Conservation (phyloP, 2,888 invertebrate genomes). For the Drosophila peninsularis region DNA sequence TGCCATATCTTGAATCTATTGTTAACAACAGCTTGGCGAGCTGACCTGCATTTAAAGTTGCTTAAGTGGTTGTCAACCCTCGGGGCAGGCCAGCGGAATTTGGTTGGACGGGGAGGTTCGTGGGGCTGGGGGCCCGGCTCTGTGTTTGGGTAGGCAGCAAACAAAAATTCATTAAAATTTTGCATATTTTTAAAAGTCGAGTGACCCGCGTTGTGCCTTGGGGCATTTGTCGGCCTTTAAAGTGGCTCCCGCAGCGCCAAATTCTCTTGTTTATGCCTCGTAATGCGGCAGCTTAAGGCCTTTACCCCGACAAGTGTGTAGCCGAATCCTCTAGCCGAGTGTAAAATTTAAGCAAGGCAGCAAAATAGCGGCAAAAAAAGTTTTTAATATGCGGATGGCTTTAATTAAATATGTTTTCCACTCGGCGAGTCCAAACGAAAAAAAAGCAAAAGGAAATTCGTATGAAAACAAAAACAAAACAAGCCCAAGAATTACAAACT, state of each 20-base stretch:
- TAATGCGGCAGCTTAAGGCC: slow-evolving; percentile 79
- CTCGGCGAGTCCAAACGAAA: slow-evolving; percentile 63
- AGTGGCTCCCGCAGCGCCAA: slow-evolving; percentile 35
- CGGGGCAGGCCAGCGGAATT: slow-evolving; percentile 34
- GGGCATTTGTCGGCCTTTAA: slow-evolving; percentile 53
- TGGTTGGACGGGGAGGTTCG: background rate
- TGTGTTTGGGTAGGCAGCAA: slow-evolving; percentile 34
- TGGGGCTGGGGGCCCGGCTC: too few relatives aligned
- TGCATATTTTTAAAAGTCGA: slow-evolving; percentile 79
- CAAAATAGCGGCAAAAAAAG: slow-evolving; percentile 48
- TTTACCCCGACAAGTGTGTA: slow-evolving; percentile 53
- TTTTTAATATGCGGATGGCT: slow-evolving; percentile 81
- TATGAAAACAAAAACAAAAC: slow-evolving; percentile 22
- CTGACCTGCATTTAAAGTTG: slow-evolving; percentile 76
- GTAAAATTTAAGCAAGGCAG: slow-evolving; percentile 65
- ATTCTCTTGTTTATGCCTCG: slow-evolving; percentile 68
- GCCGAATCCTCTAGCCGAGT: slow-evolving; percentile 60
- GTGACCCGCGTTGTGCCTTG: slow-evolving; percentile 70
- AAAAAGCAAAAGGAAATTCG: slow-evolving; percentile 31
- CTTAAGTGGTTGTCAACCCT: slow-evolving; percentile 55
- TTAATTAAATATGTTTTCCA: slow-evolving; percentile 81
- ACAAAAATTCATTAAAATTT: slow-evolving; percentile 80
- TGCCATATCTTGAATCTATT: slow-evolving; percentile 34
- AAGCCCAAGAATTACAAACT: slow-evolving; percentile 32
- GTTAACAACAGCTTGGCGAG: slow-evolving; percentile 38